Conservation (phyloP, 2,113 vertebrate species). For the Silurus asotus region DNA sequence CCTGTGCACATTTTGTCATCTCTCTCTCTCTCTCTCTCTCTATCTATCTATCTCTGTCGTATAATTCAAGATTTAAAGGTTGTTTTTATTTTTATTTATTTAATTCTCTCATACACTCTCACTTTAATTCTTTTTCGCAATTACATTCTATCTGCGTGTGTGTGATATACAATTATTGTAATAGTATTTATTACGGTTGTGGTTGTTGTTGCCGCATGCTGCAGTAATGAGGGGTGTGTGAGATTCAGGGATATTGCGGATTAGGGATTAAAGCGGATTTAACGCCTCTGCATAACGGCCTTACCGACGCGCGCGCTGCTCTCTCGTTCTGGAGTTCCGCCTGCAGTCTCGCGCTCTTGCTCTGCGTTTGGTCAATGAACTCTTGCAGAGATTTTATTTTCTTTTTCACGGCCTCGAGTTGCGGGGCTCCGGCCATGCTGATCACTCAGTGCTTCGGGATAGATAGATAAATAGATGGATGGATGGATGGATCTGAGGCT, state of each 20-base stretch:
- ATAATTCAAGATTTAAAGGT: too few species aligned
- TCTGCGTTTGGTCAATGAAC: conserved; percentile 85
- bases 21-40: too few species aligned
- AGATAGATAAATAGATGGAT: neutral
- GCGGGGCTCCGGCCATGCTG: conserved; percentile 80
- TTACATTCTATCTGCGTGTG: neutral
- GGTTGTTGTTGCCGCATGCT: neutral
- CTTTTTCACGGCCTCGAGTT: conserved; percentile 88
- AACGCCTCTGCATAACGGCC: conserved; percentile 74
- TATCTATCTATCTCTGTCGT: too few species aligned
- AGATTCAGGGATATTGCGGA: conserved; percentile 49
- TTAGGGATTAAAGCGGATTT: conserved; percentile 60
- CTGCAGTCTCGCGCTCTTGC: conserved; percentile 81
- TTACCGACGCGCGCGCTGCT: conserved; percentile 84
- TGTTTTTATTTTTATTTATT: too few species aligned
- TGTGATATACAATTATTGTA: neutral
- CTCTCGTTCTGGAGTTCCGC: conserved; percentile 84
- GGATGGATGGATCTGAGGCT: neutral
- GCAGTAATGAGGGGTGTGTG: neutral
- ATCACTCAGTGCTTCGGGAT: neutral
- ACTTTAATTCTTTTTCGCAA: too few species aligned
- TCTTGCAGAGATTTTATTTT: conserved; percentile 91
- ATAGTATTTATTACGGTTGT: neutral
- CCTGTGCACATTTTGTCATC: neutral
- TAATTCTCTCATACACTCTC: too few species aligned